Evolutionary conservation across 1,140 invertebrate genomes (phyloP).

Genomic region (Chrysomallon squamiferum): DNA sequence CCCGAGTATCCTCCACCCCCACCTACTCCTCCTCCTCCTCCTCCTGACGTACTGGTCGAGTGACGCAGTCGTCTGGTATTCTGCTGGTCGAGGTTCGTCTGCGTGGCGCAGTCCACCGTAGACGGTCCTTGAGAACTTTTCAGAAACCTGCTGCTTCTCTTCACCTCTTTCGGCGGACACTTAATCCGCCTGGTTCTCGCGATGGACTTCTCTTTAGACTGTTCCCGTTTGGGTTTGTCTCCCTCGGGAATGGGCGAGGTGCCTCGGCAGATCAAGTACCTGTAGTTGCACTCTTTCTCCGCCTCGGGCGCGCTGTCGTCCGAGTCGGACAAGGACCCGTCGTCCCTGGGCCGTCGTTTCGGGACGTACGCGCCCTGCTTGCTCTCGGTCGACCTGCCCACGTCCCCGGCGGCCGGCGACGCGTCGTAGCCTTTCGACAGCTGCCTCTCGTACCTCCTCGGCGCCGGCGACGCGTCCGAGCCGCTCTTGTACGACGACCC

Average conservation of each 20-base stretch:
- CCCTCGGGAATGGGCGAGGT: slow-evolving; percentile 53
- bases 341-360: slow-evolving; percentile 10
- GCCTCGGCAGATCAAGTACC: slow-evolving; percentile 50
- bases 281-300: slow-evolving; percentile 33
- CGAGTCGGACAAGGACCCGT: slow-evolving; percentile 35
- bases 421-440: slow-evolving; percentile 27
- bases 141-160: slow-evolving; percentile 23
- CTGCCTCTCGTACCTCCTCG: slow-evolving; percentile 36
- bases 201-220: slow-evolving; percentile 27
- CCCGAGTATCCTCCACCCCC: slow-evolving; percentile 25
- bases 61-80: slow-evolving; percentile 19
- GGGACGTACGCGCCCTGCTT: slow-evolving; percentile 14
- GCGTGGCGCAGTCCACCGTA: slow-evolving; percentile 44
- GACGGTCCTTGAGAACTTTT: slow-evolving; percentile 12
- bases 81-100: slow-evolving; percentile 46
- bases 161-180: slow-evolving; percentile 28
- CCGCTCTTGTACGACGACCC: slow-evolving; percentile 47
- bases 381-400: slow-evolving; percentile 16
- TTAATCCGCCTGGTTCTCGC: slow-evolving; percentile 43
- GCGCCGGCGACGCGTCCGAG: slow-evolving; percentile 39
- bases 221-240: slow-evolving; percentile 30
- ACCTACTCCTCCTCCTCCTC: slow-evolving; percentile 23
- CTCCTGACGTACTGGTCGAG: slow-evolving; percentile 11
- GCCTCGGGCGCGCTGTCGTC: slow-evolving; percentile 56
- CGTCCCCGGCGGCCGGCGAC: slow-evolving; percentile 13